phyloP scores from a whole-genome alignment of 2,888 invertebrate genomes.

The Caenorhabditis panamensis region DNA sequence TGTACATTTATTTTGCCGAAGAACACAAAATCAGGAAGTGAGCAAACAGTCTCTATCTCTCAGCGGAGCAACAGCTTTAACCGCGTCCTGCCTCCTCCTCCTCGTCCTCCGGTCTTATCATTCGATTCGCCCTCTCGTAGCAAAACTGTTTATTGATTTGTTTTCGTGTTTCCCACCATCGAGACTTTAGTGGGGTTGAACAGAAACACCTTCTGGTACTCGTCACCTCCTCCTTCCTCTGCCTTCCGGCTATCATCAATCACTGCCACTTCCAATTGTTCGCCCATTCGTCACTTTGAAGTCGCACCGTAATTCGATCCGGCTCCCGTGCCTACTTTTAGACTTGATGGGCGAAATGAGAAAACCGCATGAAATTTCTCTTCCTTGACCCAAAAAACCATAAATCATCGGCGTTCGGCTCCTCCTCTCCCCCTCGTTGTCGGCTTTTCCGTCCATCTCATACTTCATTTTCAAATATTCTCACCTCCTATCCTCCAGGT shows the following conservation, averaged over 20 bases:
- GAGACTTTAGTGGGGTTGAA: neutral
- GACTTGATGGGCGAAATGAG: neutral
- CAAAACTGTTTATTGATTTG: slow-evolving; percentile 9
- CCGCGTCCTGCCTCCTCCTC: neutral
- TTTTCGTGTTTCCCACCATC: slow-evolving; percentile 1
- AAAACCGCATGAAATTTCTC: neutral
- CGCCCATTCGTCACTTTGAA: slow-evolving; percentile 37
- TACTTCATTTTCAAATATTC: slow-evolving; percentile 6
- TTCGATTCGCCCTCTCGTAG: neutral
- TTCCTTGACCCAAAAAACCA: slow-evolving; percentile 25
- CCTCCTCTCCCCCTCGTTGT: neutral
- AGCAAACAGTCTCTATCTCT: slow-evolving; percentile 39
- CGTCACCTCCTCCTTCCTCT: slow-evolving; percentile 11
- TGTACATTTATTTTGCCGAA: slow-evolving; percentile 9
- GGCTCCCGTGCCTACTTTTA: slow-evolving; percentile 1
- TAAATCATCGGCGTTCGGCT: slow-evolving; percentile 25
- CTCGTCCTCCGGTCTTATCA: slow-evolving; percentile 11
- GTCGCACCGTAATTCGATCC: slow-evolving; percentile 32
- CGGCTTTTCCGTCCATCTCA: neutral
- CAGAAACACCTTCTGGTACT: neutral
- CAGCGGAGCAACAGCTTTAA: slow-evolving; percentile 15
- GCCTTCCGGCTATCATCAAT: slow-evolving; percentile 55
- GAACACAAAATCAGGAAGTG: slow-evolving; percentile 49
- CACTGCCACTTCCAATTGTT: slow-evolving; percentile 56
- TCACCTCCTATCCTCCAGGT: slow-evolving; percentile 7